phyloP scores from a whole-genome alignment of 2,888 invertebrate species.

The Dicyrtoma fusca region DNA sequence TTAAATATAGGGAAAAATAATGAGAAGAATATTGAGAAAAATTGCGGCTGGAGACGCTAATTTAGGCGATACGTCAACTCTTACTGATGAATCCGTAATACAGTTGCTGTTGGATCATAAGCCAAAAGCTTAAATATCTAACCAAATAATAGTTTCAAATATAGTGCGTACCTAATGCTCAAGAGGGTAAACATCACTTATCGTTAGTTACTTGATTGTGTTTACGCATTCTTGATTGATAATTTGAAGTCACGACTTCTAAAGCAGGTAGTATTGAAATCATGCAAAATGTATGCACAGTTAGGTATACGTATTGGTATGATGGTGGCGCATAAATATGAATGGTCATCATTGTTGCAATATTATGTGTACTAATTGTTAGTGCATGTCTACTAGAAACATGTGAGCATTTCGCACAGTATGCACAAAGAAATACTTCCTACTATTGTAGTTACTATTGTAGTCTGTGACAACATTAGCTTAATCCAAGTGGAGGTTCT shows the following conservation, averaged over 20 bases:
- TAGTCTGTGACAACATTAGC: too few relatives aligned
- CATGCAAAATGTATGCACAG: neutral
- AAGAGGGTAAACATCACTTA: too few relatives aligned
- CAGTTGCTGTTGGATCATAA: constrained; percentile 76
- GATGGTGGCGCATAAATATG: neutral
- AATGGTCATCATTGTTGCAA: neutral
- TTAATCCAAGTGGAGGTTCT: too few relatives aligned
- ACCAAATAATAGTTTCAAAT: neutral
- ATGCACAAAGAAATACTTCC: too few relatives aligned
- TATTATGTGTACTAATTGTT: too few relatives aligned
- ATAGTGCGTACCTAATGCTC: neutral
- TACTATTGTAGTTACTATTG: too few relatives aligned
- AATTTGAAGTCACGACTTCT: neutral
- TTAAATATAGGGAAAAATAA: constrained; percentile 99
- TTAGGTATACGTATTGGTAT: constrained; percentile 3
- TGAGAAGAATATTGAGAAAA: constrained; percentile 92
- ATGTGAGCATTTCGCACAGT: too few relatives aligned
- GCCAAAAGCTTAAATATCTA: constrained; percentile 60
- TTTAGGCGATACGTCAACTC: constrained; percentile 90
- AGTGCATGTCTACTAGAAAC: too few relatives aligned
- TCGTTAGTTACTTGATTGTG: too few relatives aligned
- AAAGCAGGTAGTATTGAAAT: neutral
- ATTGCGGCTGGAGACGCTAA: constrained; percentile 86
- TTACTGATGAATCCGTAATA: constrained; percentile 90
- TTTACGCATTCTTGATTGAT: neutral